Base-by-base conservation (phyloP, 2,888 invertebrate genomes). In the Drosophila algonquin region DNA sequence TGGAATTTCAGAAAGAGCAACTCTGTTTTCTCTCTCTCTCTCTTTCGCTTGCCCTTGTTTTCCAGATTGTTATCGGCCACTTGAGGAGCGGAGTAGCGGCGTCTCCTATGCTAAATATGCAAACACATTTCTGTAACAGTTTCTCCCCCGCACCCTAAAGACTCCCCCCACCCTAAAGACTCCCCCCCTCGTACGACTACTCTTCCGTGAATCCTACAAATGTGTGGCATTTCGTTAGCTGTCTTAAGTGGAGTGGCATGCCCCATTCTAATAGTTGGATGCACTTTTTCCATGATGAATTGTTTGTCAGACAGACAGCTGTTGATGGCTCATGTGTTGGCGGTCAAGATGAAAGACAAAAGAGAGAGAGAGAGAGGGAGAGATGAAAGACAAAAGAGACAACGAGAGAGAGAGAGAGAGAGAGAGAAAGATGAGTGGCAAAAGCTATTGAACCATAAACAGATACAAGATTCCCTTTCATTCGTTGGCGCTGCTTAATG, bases 371-470 rank as follows among this genome's bases (percentile, higher is more conserved):
- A 24, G 24, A 5, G 24, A 4, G 24, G 3, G 35, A 4, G 35
- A 35, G 12, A 4, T n/a, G n/a, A n/a, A n/a, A n/a, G 40, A 6
- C 40, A 14, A 82, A 77, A 79, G n/a, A n/a, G 40, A n/a, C n/a
- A n/a, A n/a, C n/a, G n/a, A n/a, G 14, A 82, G 24, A 24, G 24
- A 5, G 24, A 4, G 24, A 10, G 35, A 4, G 35, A 35, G 12
- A 4, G 24, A 10, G 35, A 1, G 14, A 35, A 5, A 82, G 84
- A 79, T 58, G 67, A 65, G 67, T 65, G 57, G 53, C 54, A 59
- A 72, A 59, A 75, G 65, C 89, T 80, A 83, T 88, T 88, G 89
- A 83, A 88, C 80, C 62, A 63, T 59, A 64, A 40, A 73, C 86
- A 81, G 73, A 72, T 65, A 58, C 53, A 27, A 32, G 59, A 56